Evolutionary conservation across 2,797 vertebrate species (phyloP), one percentile per base, ranked within the genome.

Genomic region (Cyclopterus lumpus): DNA sequence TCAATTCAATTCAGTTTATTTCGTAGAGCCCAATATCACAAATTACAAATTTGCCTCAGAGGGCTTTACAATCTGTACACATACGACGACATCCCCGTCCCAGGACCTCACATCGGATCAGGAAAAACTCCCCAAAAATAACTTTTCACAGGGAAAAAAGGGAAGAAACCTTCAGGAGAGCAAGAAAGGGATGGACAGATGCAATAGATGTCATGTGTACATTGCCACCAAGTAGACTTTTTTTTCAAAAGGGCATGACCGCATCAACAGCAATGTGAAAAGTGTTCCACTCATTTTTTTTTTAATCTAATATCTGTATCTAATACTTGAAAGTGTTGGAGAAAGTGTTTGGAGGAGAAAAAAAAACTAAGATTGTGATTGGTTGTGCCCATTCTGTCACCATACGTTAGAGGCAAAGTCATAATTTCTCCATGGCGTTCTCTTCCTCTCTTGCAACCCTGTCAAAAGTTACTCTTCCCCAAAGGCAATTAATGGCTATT

Each of bases 331-430:
- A 82, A 81, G 58, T 66, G 44, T 69, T 77, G 48, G 28, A 49
- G 76, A 80, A 75, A 77, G 70, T 58, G 40, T 85, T 71, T 77
- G 48, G 28, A 49, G 76, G 80, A 34, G 73, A 85, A 70, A 62
- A 71, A 44, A 49, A 22, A 32, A 48, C 32, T 77, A 83, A 83
- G 82, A 87, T 85, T 36, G 4, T 80, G 80, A 89, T 83, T 87
- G 84, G 63, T 75, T 85, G 84, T 82, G 73, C 84, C 68, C 84
- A 89, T 90, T 91, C 89, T 92, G 86, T 88, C 90, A 88, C 68
- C 75, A 63, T 63, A 82, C 61, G 40, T 89, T 86, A 86, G 69
- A 62, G 42, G 46, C 66, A 71, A 38, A 77, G 61, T 80, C 61
- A 60, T 76, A 63, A 75, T 83, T 85, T 78, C 70, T 87, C 73